Evolutionary conservation across 2,113 vertebrate species (phyloP).

Genomic region (Rhinopomastus cyanomelas): DNA sequence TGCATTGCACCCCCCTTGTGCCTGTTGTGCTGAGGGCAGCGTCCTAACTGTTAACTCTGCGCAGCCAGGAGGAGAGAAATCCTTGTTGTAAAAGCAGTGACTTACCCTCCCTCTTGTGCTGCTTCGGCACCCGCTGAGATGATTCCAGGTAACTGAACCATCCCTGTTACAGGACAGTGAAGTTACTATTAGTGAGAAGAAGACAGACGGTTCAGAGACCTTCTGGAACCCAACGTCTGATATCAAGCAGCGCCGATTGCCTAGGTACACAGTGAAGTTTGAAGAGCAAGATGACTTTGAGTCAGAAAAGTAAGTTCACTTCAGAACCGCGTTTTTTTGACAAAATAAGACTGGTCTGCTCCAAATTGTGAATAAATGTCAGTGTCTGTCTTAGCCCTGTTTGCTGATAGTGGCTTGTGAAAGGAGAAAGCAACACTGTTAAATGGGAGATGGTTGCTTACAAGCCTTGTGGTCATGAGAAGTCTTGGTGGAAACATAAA

Average conservation of each 20-base stretch:
- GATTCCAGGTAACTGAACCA: neutral
- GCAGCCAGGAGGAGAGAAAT: neutral
- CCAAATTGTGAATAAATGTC: neutral
- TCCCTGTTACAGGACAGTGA: constrained; percentile 89
- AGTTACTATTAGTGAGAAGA: constrained; percentile 95
- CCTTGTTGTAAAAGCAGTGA: neutral
- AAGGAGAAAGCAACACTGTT: neutral
- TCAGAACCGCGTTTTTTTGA: neutral
- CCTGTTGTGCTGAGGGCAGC: neutral
- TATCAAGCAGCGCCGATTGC: constrained; percentile 87
- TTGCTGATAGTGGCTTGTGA: neutral
- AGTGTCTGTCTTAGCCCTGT: neutral
- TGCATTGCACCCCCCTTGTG: neutral
- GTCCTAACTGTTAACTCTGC: neutral
- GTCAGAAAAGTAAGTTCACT: constrained; percentile 87
- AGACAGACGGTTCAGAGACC: constrained; percentile 85
- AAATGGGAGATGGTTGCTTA: neutral
- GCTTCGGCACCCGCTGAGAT: neutral
- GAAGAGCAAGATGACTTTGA: constrained; percentile 95
- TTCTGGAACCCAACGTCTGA: constrained; percentile 95
- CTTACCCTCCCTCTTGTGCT: neutral
- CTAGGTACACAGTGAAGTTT: constrained; percentile 86
- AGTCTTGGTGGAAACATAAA: neutral
- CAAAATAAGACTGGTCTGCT: neutral
- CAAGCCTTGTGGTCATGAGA: neutral